Evolutionary conservation across 2,113 vertebrate genomes (phyloP).

Genomic region (Nymphicus hollandicus): DNA sequence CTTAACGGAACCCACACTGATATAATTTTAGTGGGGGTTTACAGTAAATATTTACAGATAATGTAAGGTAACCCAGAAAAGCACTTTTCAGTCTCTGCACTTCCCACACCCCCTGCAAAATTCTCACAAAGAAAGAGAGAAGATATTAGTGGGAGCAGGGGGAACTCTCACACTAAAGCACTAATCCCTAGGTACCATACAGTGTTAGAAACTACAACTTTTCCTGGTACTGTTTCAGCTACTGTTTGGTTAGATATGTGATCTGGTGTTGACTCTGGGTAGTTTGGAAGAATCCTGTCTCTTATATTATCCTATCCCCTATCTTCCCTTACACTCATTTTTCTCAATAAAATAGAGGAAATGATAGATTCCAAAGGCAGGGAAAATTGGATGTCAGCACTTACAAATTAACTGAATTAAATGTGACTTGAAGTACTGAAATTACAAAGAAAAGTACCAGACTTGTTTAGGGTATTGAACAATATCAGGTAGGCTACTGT

Average conservation of each 20-base stretch:
- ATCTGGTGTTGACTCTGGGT: conserved; percentile 3
- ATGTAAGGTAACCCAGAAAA: conserved; percentile 49
- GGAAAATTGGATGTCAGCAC: conserved; percentile 3
- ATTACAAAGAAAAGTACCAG: not conserved
- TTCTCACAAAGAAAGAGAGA: conserved; percentile 53
- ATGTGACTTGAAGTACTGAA: not conserved
- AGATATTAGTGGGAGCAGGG: not conserved
- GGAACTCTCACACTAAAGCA: conserved; percentile 19
- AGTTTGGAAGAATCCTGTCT: not conserved
- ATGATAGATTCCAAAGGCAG: conserved; percentile 7
- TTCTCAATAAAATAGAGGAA: conserved; percentile 1
- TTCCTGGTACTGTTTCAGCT: conserved; percentile 26
- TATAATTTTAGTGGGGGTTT: not conserved
- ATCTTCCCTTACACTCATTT: not conserved
- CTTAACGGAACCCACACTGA: conserved; percentile 39
- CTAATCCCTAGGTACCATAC: conserved; percentile 39
- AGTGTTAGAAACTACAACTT: conserved; percentile 16
- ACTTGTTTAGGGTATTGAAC: not conserved
- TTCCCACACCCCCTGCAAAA: conserved; percentile 11
- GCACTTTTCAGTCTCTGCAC: conserved; percentile 15
- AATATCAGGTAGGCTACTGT: not conserved
- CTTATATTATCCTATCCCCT: not conserved
- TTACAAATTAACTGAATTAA: conserved; percentile 17
- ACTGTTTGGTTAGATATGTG: conserved; percentile 47
- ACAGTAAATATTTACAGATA: conserved; percentile 60